A percentile compares a stretch with the other conserved stretches of the same genome.
Conservation (phyloP, 2,113 vertebrate species). For the Blennius ocellaris region DNA sequence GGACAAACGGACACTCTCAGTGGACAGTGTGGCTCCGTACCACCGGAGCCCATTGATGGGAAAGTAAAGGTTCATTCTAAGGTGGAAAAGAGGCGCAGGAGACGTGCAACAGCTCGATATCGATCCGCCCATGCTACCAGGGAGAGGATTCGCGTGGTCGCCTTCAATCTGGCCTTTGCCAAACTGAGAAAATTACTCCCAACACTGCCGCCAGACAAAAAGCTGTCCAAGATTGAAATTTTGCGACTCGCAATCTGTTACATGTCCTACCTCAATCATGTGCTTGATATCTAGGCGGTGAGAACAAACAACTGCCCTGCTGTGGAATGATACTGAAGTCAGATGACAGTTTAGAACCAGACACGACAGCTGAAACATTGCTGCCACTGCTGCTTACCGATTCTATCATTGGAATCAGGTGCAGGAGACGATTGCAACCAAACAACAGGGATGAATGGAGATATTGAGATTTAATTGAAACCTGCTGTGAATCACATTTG, state of each 20-base stretch:
- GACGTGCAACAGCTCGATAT: constrained; percentile 73
- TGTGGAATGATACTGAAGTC: background rate
- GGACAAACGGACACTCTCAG: constrained; percentile 84
- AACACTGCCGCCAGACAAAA: constrained; percentile 86
- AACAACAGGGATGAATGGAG: too few relatives aligned
- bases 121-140: constrained; percentile 76
- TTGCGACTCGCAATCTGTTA: constrained; percentile 86
- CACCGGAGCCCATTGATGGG: constrained; percentile 74
- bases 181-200: constrained; percentile 85
- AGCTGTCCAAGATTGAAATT: constrained; percentile 87
- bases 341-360: too few relatives aligned
- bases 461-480: too few relatives aligned
- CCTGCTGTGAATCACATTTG: too few relatives aligned
- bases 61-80: constrained; percentile 71
- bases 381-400: too few relatives aligned
- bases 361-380: too few relatives aligned
- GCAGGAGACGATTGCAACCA: too few relatives aligned
- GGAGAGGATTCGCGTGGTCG: constrained; percentile 84
- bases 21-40: constrained; percentile 71
- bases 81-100: constrained; percentile 88
- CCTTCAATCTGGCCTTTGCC: constrained; percentile 85
- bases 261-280: constrained; percentile 87
- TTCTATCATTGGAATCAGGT: too few relatives aligned
- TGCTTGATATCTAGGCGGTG: constrained; percentile 82
- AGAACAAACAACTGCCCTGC: background rate